Base-by-base conservation (phyloP, 2,888 invertebrate genomes). In the Ophion obscuratus region DNA sequence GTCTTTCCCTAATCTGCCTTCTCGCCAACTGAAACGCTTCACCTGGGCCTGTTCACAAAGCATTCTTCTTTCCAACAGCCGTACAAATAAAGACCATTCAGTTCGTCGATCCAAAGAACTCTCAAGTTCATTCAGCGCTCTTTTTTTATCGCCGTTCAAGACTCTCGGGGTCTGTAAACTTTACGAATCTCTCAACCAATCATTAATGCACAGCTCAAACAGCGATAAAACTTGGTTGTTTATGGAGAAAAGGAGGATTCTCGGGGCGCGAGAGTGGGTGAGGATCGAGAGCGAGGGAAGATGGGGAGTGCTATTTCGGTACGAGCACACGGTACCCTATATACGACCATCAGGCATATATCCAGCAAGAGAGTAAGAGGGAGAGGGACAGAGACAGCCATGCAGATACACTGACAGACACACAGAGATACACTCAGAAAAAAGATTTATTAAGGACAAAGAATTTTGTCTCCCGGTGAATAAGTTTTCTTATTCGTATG, bases 221-320 rank as follows among this genome's bases (percentile, higher is more conserved):
- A 62, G 40, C 7, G 59, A 62, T 40, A 40, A 9, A 47, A 57
- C 20, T 80, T 9, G 76, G 40, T 47, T 71, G 79, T 79, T 79
- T 79, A 71, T 62, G 47, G 78, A 14, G 24, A n/a, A 75, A 61
- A 76, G 71, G 79, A 66, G 36, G 61, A 76, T 40, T 66, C 64
- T 64, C 59, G 53, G 44, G 11, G 70, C 24, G 20, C n/a, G 61
- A 47, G 44, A 59, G 71, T 77, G 80, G 71, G 76, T 61, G 76
- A 82, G 31, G 66, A 66, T 61, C 11, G 36, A 68, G 44, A 75
- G 83, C 74, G 68, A 47, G 68, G 68, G 57, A 59, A 59, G 75
- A 64, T 53, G 47, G 61, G 62, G 24, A 61, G 76, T 59, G 75
- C 78, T 86, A 86, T 86, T 86, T 86, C 67, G 62, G 83, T 75